These are phyloP conservation scores for Tenthredo notha DNA, from an alignment of 2,888 invertebrate genomes.

Conservation along the genomic window DNA sequence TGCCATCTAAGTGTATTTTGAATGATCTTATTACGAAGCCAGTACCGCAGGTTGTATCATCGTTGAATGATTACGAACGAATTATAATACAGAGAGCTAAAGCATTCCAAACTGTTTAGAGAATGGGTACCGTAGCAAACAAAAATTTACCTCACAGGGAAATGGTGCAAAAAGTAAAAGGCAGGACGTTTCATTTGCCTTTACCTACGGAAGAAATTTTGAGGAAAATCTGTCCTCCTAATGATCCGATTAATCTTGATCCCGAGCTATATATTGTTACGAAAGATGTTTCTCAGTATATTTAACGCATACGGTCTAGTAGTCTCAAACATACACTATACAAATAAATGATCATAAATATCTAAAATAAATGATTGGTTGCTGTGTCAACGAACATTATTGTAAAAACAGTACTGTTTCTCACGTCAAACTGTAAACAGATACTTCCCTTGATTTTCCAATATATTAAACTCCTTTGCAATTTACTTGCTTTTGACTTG, in stretches of 20 bases:
- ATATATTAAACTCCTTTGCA: too few relatives aligned
- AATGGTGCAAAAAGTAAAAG: conserved; percentile 54
- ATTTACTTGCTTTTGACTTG: too few relatives aligned
- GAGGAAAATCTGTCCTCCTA: conserved; percentile 66
- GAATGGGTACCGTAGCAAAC: conserved; percentile 68
- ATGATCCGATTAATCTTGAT: conserved; percentile 64
- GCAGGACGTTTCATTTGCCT: not conserved
- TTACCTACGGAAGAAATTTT: conserved; percentile 68
- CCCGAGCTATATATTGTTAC: conserved; percentile 69
- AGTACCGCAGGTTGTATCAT: conserved; percentile 58
- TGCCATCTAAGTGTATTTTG: conserved; percentile 65
- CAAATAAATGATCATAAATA: too few relatives aligned
- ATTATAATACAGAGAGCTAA: conserved; percentile 69
- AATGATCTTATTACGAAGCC: conserved; percentile 61
- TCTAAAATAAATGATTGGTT: too few relatives aligned
- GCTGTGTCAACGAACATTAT: too few relatives aligned
- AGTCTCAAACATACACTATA: too few relatives aligned
- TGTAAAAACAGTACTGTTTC: too few relatives aligned
- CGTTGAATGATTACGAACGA: conserved; percentile 65
- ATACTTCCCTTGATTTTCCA: too few relatives aligned
- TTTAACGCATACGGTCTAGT: too few relatives aligned
- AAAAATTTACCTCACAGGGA: conserved; percentile 63
- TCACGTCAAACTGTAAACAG: too few relatives aligned
- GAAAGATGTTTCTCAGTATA: too few relatives aligned
- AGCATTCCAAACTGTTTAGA: conserved; percentile 70